Evolutionary conservation across 2,797 vertebrate species (phyloP), one percentile per base, ranked within the genome.

Genomic region (Pseudochromis fuscus): DNA sequence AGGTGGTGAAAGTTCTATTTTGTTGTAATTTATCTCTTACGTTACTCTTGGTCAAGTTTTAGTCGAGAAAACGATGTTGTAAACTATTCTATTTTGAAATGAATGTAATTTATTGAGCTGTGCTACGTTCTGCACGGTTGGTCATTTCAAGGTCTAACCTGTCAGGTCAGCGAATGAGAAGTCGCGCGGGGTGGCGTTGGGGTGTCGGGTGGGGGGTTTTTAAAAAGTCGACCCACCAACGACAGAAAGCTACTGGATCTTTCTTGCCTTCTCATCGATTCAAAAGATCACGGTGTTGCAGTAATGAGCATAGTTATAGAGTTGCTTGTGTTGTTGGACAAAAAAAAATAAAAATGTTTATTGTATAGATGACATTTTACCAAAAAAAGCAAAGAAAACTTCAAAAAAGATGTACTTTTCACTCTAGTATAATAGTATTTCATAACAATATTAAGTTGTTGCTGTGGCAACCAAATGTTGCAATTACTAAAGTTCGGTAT

Each of bases 61-160:
- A 90, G 91, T 92, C 86, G 67, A 50, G 35, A 53, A 86, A 80
- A 86, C 78, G 72, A 91, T 92, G 91, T 92, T 92, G 89, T 94
- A 93, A 92, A 93, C 92, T 94, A 93, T 90, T 90, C 74, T 91
- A 88, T 94, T 94, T 94, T 93, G 88, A 95, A 89, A 93, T 93
- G 92, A 95, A 95, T 95, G 94, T 95, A 95, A 95, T 93, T 95
- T 95, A 95, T 95, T 94, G 88, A 93, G 89, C 90, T 93, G 88
- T 87, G 91, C 90, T 86, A 72, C 74, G 35, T 91, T 86, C 87
- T 87, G 89, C 84, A 83, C 84, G 63, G 83, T 81, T 65, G 71
- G 78, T 88, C 81, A 71, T 83, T 82, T 84, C 66, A 86, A 87
- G 83, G 84, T 85, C 80, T 83, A 72, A 87, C 75, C 79, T 68